phyloP scores from a whole-genome alignment of 2,888 invertebrate species.

The Papilio protenor region DNA sequence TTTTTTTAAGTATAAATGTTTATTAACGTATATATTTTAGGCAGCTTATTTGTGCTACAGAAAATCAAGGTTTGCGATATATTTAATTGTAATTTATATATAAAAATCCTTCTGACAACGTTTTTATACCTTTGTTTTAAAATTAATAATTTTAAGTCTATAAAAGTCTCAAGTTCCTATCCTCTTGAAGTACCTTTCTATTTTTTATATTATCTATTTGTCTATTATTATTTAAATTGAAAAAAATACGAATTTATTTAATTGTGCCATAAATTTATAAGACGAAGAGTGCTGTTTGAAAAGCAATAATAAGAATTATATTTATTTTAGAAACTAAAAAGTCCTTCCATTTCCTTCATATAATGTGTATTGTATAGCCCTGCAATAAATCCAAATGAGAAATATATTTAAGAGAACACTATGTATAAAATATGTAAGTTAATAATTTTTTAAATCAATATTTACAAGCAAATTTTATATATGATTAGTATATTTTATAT shows the following conservation, averaged over 20 bases:
- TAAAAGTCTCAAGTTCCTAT: slow-evolving; percentile 1
- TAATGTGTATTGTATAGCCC: not conserved
- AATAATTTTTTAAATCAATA: slow-evolving; percentile 15
- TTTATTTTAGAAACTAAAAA: not conserved
- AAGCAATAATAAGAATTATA: slow-evolving; percentile 7
- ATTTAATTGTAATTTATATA: not conserved
- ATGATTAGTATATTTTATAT: slow-evolving; percentile 46
- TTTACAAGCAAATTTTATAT: slow-evolving; percentile 43
- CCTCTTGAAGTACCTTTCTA: not conserved
- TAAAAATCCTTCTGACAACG: no score
- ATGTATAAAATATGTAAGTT: not conserved
- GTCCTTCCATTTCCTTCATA: not conserved
- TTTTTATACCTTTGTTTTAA: not conserved
- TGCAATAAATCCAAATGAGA: not conserved
- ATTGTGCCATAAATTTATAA: slow-evolving; percentile 59
- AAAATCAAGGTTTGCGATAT: not conserved
- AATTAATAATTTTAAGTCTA: not conserved
- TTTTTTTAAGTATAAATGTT: slow-evolving; percentile 14
- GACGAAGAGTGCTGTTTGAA: not conserved
- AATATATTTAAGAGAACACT: slow-evolving; percentile 1
- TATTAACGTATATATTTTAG: slow-evolving; percentile 13
- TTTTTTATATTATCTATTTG: slow-evolving; percentile 41
- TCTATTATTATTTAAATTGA: slow-evolving; percentile 40
- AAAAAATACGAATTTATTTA: slow-evolving; percentile 54
- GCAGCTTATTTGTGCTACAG: slow-evolving; percentile 34